These are phyloP conservation scores for Aviceda subcristata DNA, from an alignment of 2,113 vertebrate species.

Conservation along the genomic window DNA sequence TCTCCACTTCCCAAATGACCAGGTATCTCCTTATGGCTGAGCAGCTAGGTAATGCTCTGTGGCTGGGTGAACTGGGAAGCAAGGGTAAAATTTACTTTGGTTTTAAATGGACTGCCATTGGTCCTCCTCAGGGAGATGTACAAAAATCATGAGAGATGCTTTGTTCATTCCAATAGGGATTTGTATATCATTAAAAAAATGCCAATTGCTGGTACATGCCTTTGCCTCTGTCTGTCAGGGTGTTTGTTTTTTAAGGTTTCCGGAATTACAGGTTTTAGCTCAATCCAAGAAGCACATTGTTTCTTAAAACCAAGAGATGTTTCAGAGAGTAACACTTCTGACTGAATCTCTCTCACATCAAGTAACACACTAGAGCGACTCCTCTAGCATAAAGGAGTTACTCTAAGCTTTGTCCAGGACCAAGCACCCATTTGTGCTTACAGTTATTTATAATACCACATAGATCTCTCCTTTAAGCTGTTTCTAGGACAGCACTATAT, in stretches of 20 bases:
- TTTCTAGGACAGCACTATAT: neutral
- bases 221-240: neutral
- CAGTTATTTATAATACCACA: neutral
- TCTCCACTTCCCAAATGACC: neutral
- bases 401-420: neutral
- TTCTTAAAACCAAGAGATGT: neutral
- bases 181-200: neutral
- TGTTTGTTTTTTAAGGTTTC: neutral
- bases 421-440: neutral
- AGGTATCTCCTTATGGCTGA: neutral
- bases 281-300: neutral
- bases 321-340: neutral
- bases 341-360: neutral
- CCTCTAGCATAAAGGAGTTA: neutral
- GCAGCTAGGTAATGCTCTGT: fast-evolving
- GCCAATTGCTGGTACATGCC: neutral
- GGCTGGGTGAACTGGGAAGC: neutral
- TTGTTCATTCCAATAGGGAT: neutral
- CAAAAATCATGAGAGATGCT: neutral
- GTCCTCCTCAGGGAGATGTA: neutral
- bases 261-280: neutral
- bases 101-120: neutral
- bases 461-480: neutral
- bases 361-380: neutral
- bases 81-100: neutral